Evolutionary conservation across 2,888 invertebrate species (phyloP).

Genomic region (Lordiphosa andalusiaca): DNA sequence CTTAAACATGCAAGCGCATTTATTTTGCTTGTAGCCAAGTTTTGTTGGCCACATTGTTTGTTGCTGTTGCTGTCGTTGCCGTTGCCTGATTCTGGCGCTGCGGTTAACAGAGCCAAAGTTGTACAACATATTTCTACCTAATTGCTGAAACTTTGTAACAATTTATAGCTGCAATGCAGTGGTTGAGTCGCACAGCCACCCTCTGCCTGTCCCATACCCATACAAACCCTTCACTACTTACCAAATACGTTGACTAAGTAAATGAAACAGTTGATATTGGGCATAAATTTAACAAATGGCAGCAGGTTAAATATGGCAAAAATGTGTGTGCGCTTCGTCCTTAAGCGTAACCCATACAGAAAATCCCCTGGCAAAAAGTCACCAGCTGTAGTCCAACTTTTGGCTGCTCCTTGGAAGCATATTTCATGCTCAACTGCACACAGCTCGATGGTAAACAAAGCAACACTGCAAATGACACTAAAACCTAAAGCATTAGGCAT

Average conservation of each 20-base stretch:
- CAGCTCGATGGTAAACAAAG: slow-evolving; percentile 38
- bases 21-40: slow-evolving; percentile 47
- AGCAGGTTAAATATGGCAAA: slow-evolving; percentile 16
- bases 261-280: slow-evolving; percentile 42
- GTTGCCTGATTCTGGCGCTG: slow-evolving; percentile 17
- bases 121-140: slow-evolving; percentile 58
- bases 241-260: slow-evolving; percentile 18
- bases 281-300: slow-evolving; percentile 36
- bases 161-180: slow-evolving; percentile 67
- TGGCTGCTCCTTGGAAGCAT: slow-evolving; percentile 40
- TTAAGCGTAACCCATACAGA: slow-evolving; percentile 14
- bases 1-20: slow-evolving; percentile 63
- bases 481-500: slow-evolving; percentile 44
- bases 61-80: slow-evolving; percentile 21
- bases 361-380: neutral
- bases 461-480: slow-evolving; percentile 45
- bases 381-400: slow-evolving; percentile 24
- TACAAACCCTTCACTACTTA: too few species aligned
- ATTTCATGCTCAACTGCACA: slow-evolving; percentile 57
- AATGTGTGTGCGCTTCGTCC: slow-evolving; percentile 29
- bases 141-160: slow-evolving; percentile 62
- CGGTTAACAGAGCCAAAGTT: slow-evolving; percentile 31
- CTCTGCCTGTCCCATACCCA: too few species aligned
- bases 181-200: slow-evolving; percentile 16
- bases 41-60: slow-evolving; percentile 19